Base-by-base conservation (phyloP, 2,113 vertebrate genomes). In the Festucalex cinctus region DNA sequence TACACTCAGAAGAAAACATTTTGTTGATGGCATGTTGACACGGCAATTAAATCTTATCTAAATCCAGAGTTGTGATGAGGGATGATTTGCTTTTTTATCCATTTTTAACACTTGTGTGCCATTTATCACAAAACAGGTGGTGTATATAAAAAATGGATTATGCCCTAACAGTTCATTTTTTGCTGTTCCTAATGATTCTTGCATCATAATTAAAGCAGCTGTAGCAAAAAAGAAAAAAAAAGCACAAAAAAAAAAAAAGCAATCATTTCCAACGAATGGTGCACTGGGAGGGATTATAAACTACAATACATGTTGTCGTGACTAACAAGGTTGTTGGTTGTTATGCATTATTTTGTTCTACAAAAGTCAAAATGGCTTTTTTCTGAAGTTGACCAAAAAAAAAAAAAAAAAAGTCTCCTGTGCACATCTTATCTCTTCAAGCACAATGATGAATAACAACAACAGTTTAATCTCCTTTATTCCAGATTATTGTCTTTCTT, bases 211-310 rank as follows among this genome's bases (percentile, higher is more conserved):
- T 63, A 54, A 71, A 70, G 54, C 68, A 63, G 48, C 72, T 63
- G 41, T 58, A 65, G 73, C 14, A 77, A 73, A 73, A 76, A 62
- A n/a, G 24, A 10, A 63, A 68, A 36, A 81, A 70, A 70, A 75
- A 68, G 20, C n/a, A n/a, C n/a, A n/a, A n/a, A n/a, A n/a, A n/a
- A n/a, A n/a, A n/a, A n/a, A 26, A 7, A 63, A 68, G 37, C 32
- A 70, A 63, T 81, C 43, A 46, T 81, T 79, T 71, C 39, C 46
- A 75, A 76, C 66, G 54, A 66, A 20, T 53, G 70, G 76, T 77
- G 36, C 75, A 81, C 73, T 83, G 75, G 83, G 70, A 22, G 79
- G 77, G 89, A 92, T 91, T 92, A 91, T 28, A 70, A 75, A 75
- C 83, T 89, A 71, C 70, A 86, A 89, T 86, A 77, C 88, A 88